Percentiles rank a stretch among this genome's conserved stretches.
These are phyloP conservation scores for Andrena flavipes DNA, from an alignment of 2,888 invertebrate species.

Conservation along the genomic window DNA sequence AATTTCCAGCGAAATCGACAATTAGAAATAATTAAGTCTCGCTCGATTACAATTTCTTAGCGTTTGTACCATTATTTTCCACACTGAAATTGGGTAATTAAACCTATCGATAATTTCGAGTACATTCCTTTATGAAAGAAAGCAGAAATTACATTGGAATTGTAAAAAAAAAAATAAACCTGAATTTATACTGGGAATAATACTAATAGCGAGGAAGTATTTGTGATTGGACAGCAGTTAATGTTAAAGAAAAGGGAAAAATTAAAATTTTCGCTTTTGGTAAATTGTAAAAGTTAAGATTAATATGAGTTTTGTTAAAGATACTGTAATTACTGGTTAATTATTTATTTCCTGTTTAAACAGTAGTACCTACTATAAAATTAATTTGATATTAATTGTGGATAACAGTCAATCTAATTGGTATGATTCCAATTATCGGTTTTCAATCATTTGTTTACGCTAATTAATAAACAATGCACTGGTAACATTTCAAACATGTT, in stretches of 20 bases:
- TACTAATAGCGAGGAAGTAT: neutral
- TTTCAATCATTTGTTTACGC: neutral
- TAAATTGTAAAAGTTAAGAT: neutral
- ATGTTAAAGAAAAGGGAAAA: too few relatives aligned
- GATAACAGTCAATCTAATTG: neutral
- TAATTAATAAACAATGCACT: neutral
- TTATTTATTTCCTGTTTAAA: neutral
- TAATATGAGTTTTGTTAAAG: neutral
- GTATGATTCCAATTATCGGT: neutral
- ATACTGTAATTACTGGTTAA: neutral
- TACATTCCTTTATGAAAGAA: neutral
- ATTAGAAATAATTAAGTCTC: neutral
- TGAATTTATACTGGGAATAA: neutral
- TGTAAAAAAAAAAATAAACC: neutral
- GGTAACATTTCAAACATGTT: neutral
- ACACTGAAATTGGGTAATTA: conserved; percentile 1
- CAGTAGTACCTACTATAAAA: neutral
- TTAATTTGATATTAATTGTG: neutral
- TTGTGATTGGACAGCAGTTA: neutral
- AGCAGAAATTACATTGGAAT: neutral
- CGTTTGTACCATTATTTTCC: conserved; percentile 1
- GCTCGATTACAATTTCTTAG: conserved; percentile 10
- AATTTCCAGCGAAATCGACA: neutral
- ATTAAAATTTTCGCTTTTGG: too few relatives aligned
- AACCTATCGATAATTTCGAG: conserved; percentile 2